Base-by-base conservation (phyloP, 2,888 invertebrate species). In the Drosophila peninsularis region DNA sequence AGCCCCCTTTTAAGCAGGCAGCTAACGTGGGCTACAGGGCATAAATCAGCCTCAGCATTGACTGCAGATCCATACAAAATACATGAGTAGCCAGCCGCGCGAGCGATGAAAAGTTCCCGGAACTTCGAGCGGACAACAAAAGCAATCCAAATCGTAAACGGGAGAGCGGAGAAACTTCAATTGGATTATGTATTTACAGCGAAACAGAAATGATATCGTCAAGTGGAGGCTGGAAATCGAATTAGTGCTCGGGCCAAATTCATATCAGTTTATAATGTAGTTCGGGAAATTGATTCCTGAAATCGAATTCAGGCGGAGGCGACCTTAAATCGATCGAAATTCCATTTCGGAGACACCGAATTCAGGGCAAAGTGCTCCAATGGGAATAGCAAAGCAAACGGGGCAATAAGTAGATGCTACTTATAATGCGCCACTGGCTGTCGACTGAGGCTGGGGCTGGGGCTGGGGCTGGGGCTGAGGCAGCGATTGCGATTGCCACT, bases 381-480 rank as follows among this genome's bases (percentile, higher is more conserved):
- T 50, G 57, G 41, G 62, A 49, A 57, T 55, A 42, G 47, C 36
- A 83, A 83, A 75, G 84, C 70, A 65, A 71, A 62, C 63, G 49
- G 75, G 67, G 53, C 68, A 68, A 71, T 84, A 84, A 81, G 79
- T 81, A 81, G 63, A 69, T 70, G 82, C 72, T 83, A 81, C 87
- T 78, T 80, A 75, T 73, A 87, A 75, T 84, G 71, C 63, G 75
- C 36, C 70, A 60, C 36, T 45, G 36, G 34, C 47, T 32, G 47
- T 17, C 14, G n/a, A n/a, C n/a, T n/a, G n/a, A n/a, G n/a, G 17
- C 47, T 32, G 47, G 0, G 17, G 5, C 30, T 3, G 17, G 3
- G 47, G 3, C n/a, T 9, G 30, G 0, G 17, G 19, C 32, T 19
- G 49, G 9, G 50, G 27, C 54, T 32, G 58, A 34, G 37, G 57